Evolutionary conservation across 2,797 vertebrate genomes (phyloP).

Genomic region (Acropternis orthonyx): DNA sequence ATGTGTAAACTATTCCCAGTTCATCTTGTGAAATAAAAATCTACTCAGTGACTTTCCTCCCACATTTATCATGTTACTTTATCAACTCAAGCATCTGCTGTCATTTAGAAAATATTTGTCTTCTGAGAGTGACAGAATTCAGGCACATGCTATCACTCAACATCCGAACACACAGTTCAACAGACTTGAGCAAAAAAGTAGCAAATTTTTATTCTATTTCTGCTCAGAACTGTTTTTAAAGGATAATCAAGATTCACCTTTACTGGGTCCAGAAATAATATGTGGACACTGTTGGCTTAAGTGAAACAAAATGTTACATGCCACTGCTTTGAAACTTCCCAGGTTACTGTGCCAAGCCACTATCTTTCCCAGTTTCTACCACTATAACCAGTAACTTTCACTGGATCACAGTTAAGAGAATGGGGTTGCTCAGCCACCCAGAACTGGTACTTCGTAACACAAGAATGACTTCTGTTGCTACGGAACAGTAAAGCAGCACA

Average conservation of each 20-base stretch:
- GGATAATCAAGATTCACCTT: not conserved
- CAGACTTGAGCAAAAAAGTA: rapidly evolving
- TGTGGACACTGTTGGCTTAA: rapidly evolving
- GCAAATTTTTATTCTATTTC: not conserved
- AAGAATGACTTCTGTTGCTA: not conserved
- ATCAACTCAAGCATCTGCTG: not conserved
- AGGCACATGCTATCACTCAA: not conserved
- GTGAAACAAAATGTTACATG: rapidly evolving
- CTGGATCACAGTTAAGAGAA: not conserved
- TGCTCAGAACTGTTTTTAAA: not conserved
- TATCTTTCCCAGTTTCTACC: not conserved
- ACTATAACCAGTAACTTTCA: not conserved
- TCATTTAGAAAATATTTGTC: not conserved
- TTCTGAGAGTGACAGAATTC: not conserved
- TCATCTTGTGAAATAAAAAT: not conserved
- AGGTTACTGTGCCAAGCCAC: not conserved
- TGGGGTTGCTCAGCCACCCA: not conserved
- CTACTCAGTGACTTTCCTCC: not conserved
- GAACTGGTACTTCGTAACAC: not conserved
- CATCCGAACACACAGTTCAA: not conserved
- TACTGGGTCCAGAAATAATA: not conserved
- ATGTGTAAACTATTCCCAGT: not conserved
- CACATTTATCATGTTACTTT: not conserved
- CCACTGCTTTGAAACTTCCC: not conserved
- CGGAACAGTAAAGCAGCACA: not conserved